These are phyloP conservation scores for Centropus unirufus DNA, from an alignment of 2,113 vertebrate genomes.

Conservation along the genomic window DNA sequence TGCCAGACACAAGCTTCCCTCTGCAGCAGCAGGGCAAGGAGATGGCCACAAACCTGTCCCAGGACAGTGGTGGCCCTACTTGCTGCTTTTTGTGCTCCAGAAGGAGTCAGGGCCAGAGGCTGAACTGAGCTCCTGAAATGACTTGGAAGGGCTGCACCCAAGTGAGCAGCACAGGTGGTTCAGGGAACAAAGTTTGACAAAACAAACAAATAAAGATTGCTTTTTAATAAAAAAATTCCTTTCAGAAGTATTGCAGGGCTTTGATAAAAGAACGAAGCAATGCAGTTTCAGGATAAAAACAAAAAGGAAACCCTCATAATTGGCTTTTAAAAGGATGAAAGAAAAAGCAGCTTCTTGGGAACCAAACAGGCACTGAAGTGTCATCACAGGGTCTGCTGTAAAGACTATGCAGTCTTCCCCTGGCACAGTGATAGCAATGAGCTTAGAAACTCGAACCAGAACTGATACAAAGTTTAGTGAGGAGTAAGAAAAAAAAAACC, in stretches of 20 bases:
- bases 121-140: neutral
- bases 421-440: neutral
- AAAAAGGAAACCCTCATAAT: neutral
- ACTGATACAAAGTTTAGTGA: neutral
- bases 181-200: neutral
- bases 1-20: neutral
- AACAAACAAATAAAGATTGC: neutral
- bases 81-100: neutral
- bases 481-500: neutral
- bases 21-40: neutral
- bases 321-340: neutral
- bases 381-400: neutral
- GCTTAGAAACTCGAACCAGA: neutral
- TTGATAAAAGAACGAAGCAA: conserved; percentile 1
- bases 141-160: neutral
- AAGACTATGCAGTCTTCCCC: neutral
- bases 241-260: neutral
- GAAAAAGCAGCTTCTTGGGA: neutral
- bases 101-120: neutral
- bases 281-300: neutral
- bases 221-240: conserved; percentile 46
- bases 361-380: neutral
- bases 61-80: neutral
- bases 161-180: neutral
- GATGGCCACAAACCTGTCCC: neutral